Evolutionary conservation across 2,113 vertebrate genomes (phyloP).

Genomic region (Clarias macrocephalus): DNA sequence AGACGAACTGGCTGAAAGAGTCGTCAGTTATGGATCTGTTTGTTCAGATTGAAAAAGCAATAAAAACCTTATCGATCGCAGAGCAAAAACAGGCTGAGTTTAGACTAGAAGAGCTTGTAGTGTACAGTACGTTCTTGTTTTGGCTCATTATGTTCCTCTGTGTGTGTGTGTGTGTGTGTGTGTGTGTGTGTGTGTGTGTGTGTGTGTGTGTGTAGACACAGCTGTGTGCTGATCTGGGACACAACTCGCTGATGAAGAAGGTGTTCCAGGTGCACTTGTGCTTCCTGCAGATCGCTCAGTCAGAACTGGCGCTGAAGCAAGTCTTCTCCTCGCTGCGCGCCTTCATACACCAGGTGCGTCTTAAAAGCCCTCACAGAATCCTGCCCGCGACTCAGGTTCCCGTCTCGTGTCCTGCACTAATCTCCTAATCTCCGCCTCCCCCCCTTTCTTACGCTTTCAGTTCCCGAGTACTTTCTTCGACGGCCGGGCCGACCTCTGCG

Average conservation of each 20-base stretch:
- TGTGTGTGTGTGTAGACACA: conserved; percentile 79
- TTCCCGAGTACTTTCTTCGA: conserved; percentile 96
- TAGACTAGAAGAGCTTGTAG: too few species aligned
- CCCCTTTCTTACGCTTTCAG: conserved; percentile 62
- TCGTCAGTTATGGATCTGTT: background rate
- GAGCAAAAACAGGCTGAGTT: too few species aligned
- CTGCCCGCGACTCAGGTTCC: background rate
- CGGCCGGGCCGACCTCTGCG: conserved; percentile 95
- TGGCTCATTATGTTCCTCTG: too few species aligned
- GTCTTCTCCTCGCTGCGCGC: conserved; percentile 90
- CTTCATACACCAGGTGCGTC: conserved; percentile 90
- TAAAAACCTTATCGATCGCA: too few species aligned
- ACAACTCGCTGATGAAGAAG: conserved; percentile 98
- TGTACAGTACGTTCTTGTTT: too few species aligned
- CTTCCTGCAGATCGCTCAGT: conserved; percentile 96
- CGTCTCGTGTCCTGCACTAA: background rate
- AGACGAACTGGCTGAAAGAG: background rate
- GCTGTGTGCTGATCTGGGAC: conserved; percentile 86
- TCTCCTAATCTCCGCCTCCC: background rate
- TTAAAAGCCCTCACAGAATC: background rate
- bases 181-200: conserved; percentile 22
- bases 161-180: background rate
- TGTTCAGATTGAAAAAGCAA: too few species aligned
- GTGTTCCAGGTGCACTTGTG: conserved; percentile 95
- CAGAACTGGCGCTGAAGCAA: conserved; percentile 88